phyloP scores from a whole-genome alignment of 2,797 vertebrate genomes.

The Poeciliopsis infans region DNA sequence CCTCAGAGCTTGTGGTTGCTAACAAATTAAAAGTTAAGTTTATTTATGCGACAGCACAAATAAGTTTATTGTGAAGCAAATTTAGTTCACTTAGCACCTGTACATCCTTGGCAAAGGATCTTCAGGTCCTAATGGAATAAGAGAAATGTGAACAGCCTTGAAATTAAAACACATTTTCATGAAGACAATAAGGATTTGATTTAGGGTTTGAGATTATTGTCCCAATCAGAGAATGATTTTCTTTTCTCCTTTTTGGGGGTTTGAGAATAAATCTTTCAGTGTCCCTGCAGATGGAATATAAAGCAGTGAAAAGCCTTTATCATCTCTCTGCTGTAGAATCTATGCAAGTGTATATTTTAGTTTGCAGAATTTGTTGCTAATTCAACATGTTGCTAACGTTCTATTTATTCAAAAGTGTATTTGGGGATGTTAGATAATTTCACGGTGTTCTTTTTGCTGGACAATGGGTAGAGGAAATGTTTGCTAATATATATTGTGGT shows the following conservation, averaged over 20 bases:
- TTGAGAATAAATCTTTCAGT: slow-evolving; percentile 6
- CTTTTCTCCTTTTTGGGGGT: neutral
- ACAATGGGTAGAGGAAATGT: neutral
- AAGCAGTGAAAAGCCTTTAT: slow-evolving; percentile 21
- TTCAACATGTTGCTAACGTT: neutral
- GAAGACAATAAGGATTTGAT: slow-evolving; percentile 6
- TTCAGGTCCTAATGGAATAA: neutral
- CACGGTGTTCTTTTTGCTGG: neutral
- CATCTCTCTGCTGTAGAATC: neutral
- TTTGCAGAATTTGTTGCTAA: slow-evolving; percentile 15
- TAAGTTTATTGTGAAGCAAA: neutral
- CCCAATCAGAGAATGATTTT: neutral
- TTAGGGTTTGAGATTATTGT: slow-evolving; percentile 6
- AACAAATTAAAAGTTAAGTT: slow-evolving; percentile 8
- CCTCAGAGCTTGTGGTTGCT: slow-evolving; percentile 8
- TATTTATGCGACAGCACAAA: slow-evolving; percentile 11
- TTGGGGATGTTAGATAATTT: neutral
- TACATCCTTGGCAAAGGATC: neutral
- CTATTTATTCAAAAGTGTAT: slow-evolving; percentile 3
- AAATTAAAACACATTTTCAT: slow-evolving; percentile 12
- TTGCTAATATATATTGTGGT: neutral
- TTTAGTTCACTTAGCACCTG: neutral
- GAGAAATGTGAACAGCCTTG: neutral
- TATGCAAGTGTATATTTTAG: slow-evolving; percentile 14
- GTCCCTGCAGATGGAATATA: slow-evolving; percentile 20